Evolutionary conservation across 2,797 vertebrate species (phyloP).

Genomic region (Gymnocypris eckloni): DNA sequence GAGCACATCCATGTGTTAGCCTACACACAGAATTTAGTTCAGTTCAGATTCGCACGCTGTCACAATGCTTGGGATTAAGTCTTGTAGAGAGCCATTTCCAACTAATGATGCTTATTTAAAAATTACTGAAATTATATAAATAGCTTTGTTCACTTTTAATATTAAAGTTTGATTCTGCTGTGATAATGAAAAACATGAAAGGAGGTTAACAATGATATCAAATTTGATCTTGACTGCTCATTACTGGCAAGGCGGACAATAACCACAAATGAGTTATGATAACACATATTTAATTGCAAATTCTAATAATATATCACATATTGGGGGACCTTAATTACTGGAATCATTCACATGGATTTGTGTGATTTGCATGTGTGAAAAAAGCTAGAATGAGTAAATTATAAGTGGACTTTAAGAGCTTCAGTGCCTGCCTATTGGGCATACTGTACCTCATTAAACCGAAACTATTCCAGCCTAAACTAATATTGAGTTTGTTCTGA

Average conservation of each 20-base stretch:
- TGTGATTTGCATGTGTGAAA: conserved; percentile 9
- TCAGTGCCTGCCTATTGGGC: neutral
- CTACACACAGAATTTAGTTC: neutral
- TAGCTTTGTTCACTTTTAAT: neutral
- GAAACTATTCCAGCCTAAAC: conserved; percentile 60
- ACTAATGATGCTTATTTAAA: conserved; percentile 5
- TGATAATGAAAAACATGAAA: conserved; percentile 20
- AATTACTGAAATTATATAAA: neutral
- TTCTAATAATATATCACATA: neutral
- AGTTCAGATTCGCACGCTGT: neutral
- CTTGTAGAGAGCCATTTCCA: neutral
- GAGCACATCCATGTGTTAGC: neutral
- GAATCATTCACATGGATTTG: neutral
- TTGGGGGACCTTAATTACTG: conserved; percentile 1
- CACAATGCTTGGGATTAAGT: neutral
- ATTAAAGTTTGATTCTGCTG: neutral
- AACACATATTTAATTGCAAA: conserved; percentile 7
- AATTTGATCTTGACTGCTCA: neutral
- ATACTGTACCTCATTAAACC: conserved; percentile 38
- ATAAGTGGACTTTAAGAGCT: conserved; percentile 21
- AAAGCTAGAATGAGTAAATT: conserved; percentile 22
- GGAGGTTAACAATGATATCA: neutral
- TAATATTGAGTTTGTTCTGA: conserved; percentile 59
- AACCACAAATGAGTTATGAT: neutral
- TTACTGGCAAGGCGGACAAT: neutral